Evolutionary conservation across 2,888 invertebrate genomes (phyloP), one percentile per base, ranked within the genome.

Genomic region (Phaonia tiefii): DNA sequence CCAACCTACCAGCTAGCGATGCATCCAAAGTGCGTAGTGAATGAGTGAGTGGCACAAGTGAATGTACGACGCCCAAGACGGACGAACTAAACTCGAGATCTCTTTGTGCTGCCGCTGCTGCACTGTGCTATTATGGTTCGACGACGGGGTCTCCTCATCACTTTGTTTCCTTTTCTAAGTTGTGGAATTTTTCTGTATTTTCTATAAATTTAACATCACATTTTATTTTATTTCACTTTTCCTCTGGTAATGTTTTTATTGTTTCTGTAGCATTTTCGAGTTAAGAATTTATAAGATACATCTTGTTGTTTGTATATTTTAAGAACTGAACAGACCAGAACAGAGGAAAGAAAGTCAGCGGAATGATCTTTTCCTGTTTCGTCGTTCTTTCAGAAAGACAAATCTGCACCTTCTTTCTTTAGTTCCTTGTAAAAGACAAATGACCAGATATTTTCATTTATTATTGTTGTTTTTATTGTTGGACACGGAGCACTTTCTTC

Each of bases 371-470:
- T 81, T 81, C 56, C 78, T 72, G 69, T 69, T 75, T 44, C 51
- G 39, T 58, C 74, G 63, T 72, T 58, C 22, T 44, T 20, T 22
- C 2, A 44, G 39, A 56, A 39, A 71, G 80, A 66, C 70, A 80
- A 71, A 51, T 67, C 63, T 77, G 67, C 79, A 79, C 77, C 79
- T 75, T 71, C 70, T 73, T 20, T 49, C 31, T 67, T 72, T 67
- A 69, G 78, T 81, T 78, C 81, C 78, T 78, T 75, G 54, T 77
- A 54, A 39, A 31, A 72, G 20, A 51, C 46, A 54, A 76, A 66
- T 63, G 58, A 46, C 86, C 87, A 87, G 86, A 56, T 86, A 56
- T 17, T 20, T 26, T 31, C 31, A 31, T 31, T 13, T 20, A 44
- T 11, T 37, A 37, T 66, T 79, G 76, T 54, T 58, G 67, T 25